Evolutionary conservation across 2,888 invertebrate species (phyloP), one percentile per base, ranked within the genome.

Genomic region (Drosophila percnosoma): DNA sequence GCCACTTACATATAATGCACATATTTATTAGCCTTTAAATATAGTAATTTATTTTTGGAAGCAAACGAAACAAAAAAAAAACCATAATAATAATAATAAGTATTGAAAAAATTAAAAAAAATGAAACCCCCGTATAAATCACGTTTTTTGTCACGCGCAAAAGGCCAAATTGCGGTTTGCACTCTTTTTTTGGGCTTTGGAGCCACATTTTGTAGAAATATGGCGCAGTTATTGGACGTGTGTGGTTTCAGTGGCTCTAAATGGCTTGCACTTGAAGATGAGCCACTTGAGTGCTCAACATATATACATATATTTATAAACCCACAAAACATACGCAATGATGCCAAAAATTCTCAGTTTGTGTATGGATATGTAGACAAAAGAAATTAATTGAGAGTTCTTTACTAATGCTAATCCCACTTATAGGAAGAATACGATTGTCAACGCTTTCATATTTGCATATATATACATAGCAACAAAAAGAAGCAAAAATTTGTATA

Each of bases 81-180:
- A 59, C 40, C 29, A 48, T 27, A 61, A 31, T 11, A 40, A 67
- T n/a, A 36, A 49, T 65, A 40, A 48, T 48, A 36, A 34, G 21
- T 18, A 42, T 49, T 31, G 48, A 33, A 59, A 11, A 27, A n/a
- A 38, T 4, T 29, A 34, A 42, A 21, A 38, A 64, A 57, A 48
- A 33, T 1, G 11, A 11, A 11, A 1, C 11, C 33, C 33, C 33
- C 48, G 21, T 10, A 34, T 45, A 61, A 67, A 76, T 76, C 78
- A 78, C 80, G 80, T 80, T 78, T 78, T 76, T 68, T 76, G 77
- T 78, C 78, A 78, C 80, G 80, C 77, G 80, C 62, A 75, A 79
- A 70, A 40, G 42, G 62, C 29, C 49, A 42, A 79, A 21, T 61
- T 66, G 54, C 31, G 13, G 52, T 69, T 74, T 55, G 21, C 33